These are phyloP conservation scores for Machimus rusticus DNA, from an alignment of 2,888 invertebrate genomes.

Conservation along the genomic window DNA sequence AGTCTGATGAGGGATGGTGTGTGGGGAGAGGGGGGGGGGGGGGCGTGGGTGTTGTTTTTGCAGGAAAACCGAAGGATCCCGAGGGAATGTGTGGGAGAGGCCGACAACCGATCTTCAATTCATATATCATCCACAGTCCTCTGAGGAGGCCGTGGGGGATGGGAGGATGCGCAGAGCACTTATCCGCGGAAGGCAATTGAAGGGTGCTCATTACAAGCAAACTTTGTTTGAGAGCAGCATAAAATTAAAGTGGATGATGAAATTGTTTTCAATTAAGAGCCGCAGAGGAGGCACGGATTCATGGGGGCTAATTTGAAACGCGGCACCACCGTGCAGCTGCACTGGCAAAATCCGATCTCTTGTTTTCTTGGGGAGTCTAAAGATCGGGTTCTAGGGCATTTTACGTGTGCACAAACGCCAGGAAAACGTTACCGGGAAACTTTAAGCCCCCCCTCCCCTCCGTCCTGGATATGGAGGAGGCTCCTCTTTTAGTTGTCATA, in stretches of 20 bases:
- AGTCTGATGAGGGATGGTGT: not conserved
- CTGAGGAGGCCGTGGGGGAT: not conserved
- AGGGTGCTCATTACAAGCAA: conserved; percentile 27
- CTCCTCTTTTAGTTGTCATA: not conserved
- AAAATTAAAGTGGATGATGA: conserved; percentile 13
- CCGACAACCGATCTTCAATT: not conserved
- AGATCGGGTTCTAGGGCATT: not conserved
- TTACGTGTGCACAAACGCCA: not conserved
- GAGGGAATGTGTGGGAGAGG: not conserved
- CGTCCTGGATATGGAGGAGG: not conserved
- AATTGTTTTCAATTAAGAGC: not conserved
- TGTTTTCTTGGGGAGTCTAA: not conserved
- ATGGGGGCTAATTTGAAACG: not conserved
- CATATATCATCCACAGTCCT: not conserved
- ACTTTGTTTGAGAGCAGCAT: not conserved
- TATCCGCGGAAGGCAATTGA: conserved; percentile 12
- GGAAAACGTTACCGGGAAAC: not conserved
- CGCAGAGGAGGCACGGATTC: not conserved
- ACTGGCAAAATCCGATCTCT: not conserved
- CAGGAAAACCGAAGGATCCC: not conserved
- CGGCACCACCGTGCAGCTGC: not conserved
- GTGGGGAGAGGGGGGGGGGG: not conserved
- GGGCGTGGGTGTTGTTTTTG: not conserved
- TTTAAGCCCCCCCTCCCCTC: not conserved
- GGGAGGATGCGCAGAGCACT: not conserved